Evolutionary conservation across 2,797 vertebrate genomes (phyloP), one percentile per base, ranked within the genome.

Genomic region (Pseudomugil tenellus): DNA sequence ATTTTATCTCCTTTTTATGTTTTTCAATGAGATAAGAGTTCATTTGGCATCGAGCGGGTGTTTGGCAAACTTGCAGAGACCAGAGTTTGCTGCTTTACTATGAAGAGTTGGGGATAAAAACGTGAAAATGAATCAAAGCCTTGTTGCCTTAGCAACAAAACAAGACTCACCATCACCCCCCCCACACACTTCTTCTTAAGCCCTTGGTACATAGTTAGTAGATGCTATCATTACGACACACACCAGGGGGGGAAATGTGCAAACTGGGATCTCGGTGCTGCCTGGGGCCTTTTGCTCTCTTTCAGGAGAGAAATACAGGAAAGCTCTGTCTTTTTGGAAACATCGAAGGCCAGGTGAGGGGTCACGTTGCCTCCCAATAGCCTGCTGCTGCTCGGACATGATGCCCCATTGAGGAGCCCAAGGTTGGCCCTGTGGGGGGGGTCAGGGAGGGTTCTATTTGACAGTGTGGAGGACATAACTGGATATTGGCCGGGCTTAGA

Each of bases 291-390:
- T 86, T 85, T 89, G 77, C 80, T 83, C 81, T 81, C 79, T 81
- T 77, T 83, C 74, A 69, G 87, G 87, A 78, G 76, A 67, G 88
- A 87, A 84, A 89, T 76, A 80, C 62, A 41, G 79, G 53, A 68
- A 67, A 77, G 81, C 78, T 62, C 58, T 76, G 70, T 68, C 80
- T 86, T 88, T 86, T 48, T 43, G 52, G 70, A 62, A 81, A 85
- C 70, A 79, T 83, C 84, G 91, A 92, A 87, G 87, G 81, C 66
- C 86, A 89, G 88, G 93, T 90, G 89, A 91, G 89, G 92, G 91
- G 41, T 94, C 92, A 92, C 80, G 46, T 67, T 76, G 67, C 83
- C 77, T 81, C 89, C 85, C 39, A 93, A 91, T 81, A 82, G 89
- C 72, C 89, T 84, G 84, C 68, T 13, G 83, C 89, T 85, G 92